These are phyloP conservation scores for Wiebesia pumilae DNA, from an alignment of 1,140 invertebrate species.

Conservation along the genomic window DNA sequence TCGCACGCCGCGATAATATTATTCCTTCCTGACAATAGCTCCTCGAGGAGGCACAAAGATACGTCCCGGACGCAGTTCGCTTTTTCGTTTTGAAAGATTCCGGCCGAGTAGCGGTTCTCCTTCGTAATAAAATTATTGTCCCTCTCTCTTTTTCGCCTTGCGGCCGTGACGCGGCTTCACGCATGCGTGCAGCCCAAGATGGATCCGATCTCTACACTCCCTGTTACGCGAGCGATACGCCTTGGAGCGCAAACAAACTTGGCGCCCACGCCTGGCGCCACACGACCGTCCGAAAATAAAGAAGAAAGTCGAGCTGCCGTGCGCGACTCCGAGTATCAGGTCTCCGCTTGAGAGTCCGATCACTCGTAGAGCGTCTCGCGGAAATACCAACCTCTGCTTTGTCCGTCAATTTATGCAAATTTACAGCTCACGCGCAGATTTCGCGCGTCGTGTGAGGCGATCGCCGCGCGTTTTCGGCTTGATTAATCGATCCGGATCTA, in stretches of 20 bases:
- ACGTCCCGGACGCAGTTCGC: neutral
- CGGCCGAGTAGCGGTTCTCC: constrained; percentile 62
- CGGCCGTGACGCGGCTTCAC: constrained; percentile 21
- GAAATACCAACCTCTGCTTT: constrained; percentile 25
- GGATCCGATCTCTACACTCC: constrained; percentile 16
- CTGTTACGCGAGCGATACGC: constrained; percentile 31
- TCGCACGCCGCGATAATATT: constrained; percentile 36
- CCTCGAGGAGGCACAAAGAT: constrained; percentile 4
- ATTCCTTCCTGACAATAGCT: constrained; percentile 36
- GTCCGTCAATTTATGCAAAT: constrained; percentile 19
- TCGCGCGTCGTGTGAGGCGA: constrained; percentile 2
- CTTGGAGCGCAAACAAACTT: constrained; percentile 52
- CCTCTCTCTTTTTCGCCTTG: constrained; percentile 30
- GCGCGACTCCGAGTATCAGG: constrained; percentile 10
- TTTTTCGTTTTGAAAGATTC: constrained; percentile 55
- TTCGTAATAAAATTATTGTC: constrained; percentile 61
- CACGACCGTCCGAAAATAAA: constrained; percentile 21
- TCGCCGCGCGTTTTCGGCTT: neutral
- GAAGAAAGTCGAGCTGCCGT: constrained; percentile 53
- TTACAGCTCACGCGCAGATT: neutral
- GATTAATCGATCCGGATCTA: constrained; percentile 6
- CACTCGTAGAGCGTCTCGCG: neutral
- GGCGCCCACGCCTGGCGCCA: constrained; percentile 65
- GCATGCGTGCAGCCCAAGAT: neutral
- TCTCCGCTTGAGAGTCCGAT: neutral